Conservation (phyloP, 2,113 vertebrate species). For the Pungitius pungitius region DNA sequence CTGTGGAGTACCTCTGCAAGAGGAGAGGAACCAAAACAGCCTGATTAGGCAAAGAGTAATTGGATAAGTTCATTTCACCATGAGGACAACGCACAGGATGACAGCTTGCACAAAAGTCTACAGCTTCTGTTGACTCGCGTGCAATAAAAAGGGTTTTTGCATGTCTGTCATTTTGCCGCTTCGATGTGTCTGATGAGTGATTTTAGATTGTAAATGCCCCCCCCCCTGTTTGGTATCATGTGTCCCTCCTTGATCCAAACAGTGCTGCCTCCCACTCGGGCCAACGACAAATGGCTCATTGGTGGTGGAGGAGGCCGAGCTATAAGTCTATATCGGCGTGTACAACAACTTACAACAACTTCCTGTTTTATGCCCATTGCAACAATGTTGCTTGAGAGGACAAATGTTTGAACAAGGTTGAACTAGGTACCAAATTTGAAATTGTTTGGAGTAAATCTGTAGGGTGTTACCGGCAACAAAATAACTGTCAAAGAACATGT, state of each 20-base stretch:
- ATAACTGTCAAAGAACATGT: neutral
- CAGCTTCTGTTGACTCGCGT: slow-evolving; percentile 91
- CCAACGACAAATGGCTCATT: neutral
- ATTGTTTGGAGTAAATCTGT: neutral
- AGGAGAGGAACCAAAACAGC: slow-evolving; percentile 99
- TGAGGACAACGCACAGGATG: slow-evolving; percentile 96
- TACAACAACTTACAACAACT: neutral
- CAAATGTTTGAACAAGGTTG: neutral
- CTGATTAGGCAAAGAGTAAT: slow-evolving; percentile 99
- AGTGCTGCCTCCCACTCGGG: neutral
- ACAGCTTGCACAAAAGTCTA: slow-evolving; percentile 96
- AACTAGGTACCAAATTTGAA: neutral
- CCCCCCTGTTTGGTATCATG: slow-evolving; percentile 31
- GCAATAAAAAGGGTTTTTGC: slow-evolving; percentile 75
- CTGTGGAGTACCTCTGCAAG: slow-evolving; percentile 99
- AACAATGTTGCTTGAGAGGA: neutral
- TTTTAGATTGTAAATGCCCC: slow-evolving; percentile 35
- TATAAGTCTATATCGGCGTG: neutral
- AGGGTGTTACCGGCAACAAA: neutral
- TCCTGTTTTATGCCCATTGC: neutral
- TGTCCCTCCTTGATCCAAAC: slow-evolving; percentile 14
- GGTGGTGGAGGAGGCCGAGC: neutral
- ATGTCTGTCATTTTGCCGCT: slow-evolving; percentile 36
- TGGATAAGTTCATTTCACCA: slow-evolving; percentile 99
- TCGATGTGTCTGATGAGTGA: slow-evolving; percentile 1